phyloP scores from a whole-genome alignment of 2,797 vertebrate species.

The Jordanella pulchra region DNA sequence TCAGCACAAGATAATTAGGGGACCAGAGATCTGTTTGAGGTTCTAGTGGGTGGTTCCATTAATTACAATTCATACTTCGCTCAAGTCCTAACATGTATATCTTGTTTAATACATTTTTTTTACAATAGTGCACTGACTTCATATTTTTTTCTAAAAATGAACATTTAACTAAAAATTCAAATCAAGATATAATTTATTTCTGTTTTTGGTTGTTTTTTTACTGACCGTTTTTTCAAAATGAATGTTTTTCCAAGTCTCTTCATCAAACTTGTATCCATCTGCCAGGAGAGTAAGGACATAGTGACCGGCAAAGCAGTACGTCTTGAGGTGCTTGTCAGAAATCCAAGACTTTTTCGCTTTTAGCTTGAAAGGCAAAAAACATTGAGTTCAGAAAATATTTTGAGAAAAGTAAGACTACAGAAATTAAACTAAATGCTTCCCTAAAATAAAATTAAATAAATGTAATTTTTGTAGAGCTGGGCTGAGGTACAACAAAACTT shows the following conservation, averaged over 20 bases:
- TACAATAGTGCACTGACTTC: neutral
- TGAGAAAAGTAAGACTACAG: neutral
- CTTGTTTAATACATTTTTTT: neutral
- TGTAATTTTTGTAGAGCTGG: neutral
- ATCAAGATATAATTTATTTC: neutral
- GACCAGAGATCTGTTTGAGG: conserved; percentile 19
- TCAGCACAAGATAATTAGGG: conserved; percentile 17
- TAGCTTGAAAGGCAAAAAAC: conserved; percentile 77
- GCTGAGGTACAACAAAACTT: too few relatives aligned
- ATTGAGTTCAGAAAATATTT: neutral
- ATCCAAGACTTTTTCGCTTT: conserved; percentile 68
- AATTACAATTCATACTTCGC: neutral
- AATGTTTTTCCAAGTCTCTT: conserved; percentile 85
- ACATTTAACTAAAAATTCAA: neutral
- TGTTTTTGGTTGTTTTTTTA: conserved; percentile 1
- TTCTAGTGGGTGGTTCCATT: conserved; percentile 35
- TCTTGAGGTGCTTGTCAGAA: conserved; percentile 77
- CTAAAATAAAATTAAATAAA: neutral
- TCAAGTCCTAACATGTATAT: neutral
- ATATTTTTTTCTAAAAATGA: neutral
- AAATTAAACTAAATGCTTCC: neutral
- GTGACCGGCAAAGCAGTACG: conserved; percentile 88
- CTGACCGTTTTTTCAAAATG: conserved; percentile 86
- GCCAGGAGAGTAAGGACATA: conserved; percentile 87
- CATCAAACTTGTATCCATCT: conserved; percentile 89